Base-by-base conservation (phyloP, 2,797 vertebrate species). In the Mycteria americana region DNA sequence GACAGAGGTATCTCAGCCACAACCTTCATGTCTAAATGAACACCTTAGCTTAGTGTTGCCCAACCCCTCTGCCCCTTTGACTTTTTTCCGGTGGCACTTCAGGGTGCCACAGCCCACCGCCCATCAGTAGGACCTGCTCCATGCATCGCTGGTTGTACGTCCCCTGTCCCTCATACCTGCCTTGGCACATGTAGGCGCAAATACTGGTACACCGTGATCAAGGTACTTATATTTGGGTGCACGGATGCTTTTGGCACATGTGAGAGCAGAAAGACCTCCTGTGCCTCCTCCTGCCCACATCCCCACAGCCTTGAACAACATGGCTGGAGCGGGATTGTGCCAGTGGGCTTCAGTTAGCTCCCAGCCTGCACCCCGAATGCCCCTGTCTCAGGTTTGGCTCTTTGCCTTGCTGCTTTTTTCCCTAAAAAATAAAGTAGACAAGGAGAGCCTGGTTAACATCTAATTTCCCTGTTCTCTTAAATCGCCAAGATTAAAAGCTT, bases 161-260 rank as follows among this genome's bases (percentile, higher is more conserved):
- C 51, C 45, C 15, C 79, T 2, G 4, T 79, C 48, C 35, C 3
- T 8, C 24, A 12, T 12, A 35, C 64, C 35, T 76, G 31, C 73
- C 63, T 21, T 22, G 28, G 41, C 3, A 0, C 0, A 1, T 4
- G 11, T 5, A 31, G 28, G 11, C 31, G 28, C 54, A 33, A 70
- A 54, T 3, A 35, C 19, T 9, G 18, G 18, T 14, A n/a, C 14
- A 5, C 5, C 0, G 1, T 5, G n/a, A 64, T 21, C 37, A 35
- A 85, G 24, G 25, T 28, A 54, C 19, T 57, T 63, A 4, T 23
- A 48, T 46, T 4, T 18, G 13, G 43, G 24, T 24, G 31, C 28
- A 10, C 0, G 0, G 39, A 45, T n/a, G 69, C 30, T 74, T 35
- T n/a, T 27, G 27, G 39, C 27, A 25, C n/a, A 9, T 1, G 8